A percentile compares a stretch with the other conserved stretches of the same genome.
These are phyloP conservation scores for Rousettus madagascariensis DNA, from an alignment of 2,797 vertebrate species.

Conservation along the genomic window DNA sequence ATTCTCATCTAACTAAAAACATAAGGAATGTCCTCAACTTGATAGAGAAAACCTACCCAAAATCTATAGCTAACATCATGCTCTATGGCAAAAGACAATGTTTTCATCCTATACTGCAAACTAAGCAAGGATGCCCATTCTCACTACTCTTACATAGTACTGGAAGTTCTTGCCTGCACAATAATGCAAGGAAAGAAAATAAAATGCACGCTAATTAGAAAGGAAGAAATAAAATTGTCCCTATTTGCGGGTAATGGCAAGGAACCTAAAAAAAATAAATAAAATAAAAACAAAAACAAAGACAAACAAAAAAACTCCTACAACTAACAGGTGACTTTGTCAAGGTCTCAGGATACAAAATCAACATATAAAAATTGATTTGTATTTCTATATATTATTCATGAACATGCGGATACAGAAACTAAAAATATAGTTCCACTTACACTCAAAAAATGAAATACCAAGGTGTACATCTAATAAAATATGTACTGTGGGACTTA, in stretches of 20 bases:
- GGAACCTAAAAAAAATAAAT: background rate
- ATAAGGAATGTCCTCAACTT: background rate
- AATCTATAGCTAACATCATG: background rate
- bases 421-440: background rate
- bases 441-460: background rate
- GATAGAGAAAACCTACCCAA: conserved; percentile 3
- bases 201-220: background rate
- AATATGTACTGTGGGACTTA: background rate
- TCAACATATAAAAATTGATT: background rate
- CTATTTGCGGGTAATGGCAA: background rate
- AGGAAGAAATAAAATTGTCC: background rate
- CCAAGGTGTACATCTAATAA: background rate
- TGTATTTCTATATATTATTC: background rate
- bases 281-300: background rate
- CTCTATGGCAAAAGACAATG: background rate
- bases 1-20: background rate
- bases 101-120: background rate
- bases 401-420: background rate
- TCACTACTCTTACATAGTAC: background rate
- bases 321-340: background rate
- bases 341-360: background rate
- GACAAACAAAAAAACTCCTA: background rate
- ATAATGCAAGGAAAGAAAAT: background rate
- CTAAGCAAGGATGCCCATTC: background rate
- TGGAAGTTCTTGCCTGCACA: background rate